These are phyloP conservation scores for Aptenodytes forsteri DNA, from an alignment of 2,113 vertebrate genomes.

Conservation along the genomic window DNA sequence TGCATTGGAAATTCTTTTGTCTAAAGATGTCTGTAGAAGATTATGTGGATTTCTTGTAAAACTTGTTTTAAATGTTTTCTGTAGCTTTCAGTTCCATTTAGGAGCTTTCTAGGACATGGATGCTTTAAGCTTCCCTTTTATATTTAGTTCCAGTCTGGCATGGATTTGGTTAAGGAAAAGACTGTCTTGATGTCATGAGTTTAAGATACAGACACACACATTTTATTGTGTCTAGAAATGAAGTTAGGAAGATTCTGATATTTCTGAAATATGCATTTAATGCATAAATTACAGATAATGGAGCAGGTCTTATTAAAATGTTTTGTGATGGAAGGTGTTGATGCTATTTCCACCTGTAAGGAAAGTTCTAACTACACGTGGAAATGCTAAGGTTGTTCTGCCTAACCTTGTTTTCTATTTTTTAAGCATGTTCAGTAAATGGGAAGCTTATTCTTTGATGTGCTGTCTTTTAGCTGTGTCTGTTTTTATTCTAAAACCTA, in stretches of 20 bases:
- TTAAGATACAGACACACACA: constrained; percentile 45
- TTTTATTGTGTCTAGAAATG: constrained; percentile 61
- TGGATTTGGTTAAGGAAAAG: constrained; percentile 66
- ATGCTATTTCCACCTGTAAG: constrained; percentile 75
- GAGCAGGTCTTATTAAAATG: constrained; percentile 38
- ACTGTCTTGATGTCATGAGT: constrained; percentile 32
- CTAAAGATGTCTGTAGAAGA: constrained; percentile 63
- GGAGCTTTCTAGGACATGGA: constrained; percentile 68
- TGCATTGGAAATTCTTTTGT: constrained; percentile 37
- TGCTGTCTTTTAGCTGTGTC: constrained; percentile 71
- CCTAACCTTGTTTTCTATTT: constrained; percentile 84
- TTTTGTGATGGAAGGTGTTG: constrained; percentile 8
- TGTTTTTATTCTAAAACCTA: constrained; percentile 72
- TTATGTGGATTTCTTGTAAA: constrained; percentile 42
- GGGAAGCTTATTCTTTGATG: constrained; percentile 66
- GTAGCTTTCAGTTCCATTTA: constrained; percentile 58
- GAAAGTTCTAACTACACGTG: constrained; percentile 59
- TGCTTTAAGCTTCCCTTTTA: constrained; percentile 75
- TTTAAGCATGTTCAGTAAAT: constrained; percentile 69
- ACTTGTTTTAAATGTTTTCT: constrained; percentile 56
- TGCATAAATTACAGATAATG: constrained; percentile 87
- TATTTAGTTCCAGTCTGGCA: constrained; percentile 44
- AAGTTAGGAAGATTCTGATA: constrained; percentile 60
- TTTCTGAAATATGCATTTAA: constrained; percentile 82
- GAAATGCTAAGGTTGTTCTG: constrained; percentile 85